A percentile compares a stretch with the other conserved stretches of the same genome.
Conservation (phyloP, 2,113 vertebrate species). For the Acanthisitta chloris region DNA sequence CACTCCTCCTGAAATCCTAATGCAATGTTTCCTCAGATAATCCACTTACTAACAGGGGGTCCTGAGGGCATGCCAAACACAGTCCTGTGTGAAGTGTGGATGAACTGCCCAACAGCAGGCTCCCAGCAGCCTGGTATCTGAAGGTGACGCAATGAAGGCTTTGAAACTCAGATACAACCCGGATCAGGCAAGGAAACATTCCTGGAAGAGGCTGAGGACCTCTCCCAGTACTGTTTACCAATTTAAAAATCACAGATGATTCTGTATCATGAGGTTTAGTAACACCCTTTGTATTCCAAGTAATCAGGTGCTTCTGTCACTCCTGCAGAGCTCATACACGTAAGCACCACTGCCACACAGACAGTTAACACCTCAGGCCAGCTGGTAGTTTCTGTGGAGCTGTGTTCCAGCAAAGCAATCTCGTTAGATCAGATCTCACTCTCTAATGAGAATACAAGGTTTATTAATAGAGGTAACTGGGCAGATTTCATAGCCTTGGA, state of each 20-base stretch:
- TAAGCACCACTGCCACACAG: background rate
- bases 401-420: background rate
- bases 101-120: background rate
- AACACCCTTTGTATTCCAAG: background rate
- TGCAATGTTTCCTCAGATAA: rapidly evolving
- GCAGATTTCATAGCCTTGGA: background rate
- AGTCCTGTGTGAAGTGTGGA: background rate
- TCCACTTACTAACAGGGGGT: background rate
- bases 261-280: rapidly evolving
- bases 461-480: background rate
- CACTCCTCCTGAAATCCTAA: background rate
- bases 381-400: background rate
- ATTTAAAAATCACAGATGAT: background rate
- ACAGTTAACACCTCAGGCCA: background rate
- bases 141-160: background rate
- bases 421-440: background rate
- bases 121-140: background rate
- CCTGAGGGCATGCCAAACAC: rapidly evolving
- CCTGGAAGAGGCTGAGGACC: rapidly evolving
- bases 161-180: background rate
- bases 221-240: background rate
- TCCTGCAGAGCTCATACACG: rapidly evolving
- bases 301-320: background rate
- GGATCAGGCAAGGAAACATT: background rate
- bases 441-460: background rate